Conservation (phyloP, 2,113 vertebrate genomes). For the Zeus faber region DNA sequence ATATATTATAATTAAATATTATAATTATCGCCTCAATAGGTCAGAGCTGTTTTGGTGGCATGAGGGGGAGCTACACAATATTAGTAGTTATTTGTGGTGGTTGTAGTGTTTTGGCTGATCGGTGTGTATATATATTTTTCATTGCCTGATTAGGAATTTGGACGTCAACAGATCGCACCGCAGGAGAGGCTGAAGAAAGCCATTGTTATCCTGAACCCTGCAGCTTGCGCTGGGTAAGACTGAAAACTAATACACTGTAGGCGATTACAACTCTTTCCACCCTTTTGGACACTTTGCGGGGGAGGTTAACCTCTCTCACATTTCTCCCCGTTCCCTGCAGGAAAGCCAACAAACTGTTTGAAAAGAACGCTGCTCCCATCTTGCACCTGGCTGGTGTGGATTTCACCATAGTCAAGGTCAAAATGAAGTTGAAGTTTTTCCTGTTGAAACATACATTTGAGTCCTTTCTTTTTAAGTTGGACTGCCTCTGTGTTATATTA, state of each 20-base stretch:
- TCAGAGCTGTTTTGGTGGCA: no score
- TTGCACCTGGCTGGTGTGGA: constrained; percentile 94
- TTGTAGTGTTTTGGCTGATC: no score
- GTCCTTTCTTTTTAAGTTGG: not conserved
- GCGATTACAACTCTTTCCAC: not conserved
- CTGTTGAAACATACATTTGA: not conserved
- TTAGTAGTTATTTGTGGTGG: no score
- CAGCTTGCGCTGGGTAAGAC: constrained; percentile 87
- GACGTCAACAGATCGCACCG: constrained; percentile 82
- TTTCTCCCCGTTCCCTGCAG: constrained; percentile 55
- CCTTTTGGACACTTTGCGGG: not conserved
- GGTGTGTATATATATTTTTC: not conserved
- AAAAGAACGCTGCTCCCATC: constrained; percentile 96
- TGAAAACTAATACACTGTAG: not conserved
- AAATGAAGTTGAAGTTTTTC: not conserved
- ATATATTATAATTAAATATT: no score
- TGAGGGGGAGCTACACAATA: no score
- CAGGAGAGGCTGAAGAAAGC: constrained; percentile 85
- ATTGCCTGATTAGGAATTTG: constrained; percentile 79
- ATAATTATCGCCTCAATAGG: no score
- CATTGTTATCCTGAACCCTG: constrained; percentile 94
- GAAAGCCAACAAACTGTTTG: constrained; percentile 93
- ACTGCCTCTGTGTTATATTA: not conserved
- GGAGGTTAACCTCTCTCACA: no score
- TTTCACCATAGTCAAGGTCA: constrained; percentile 89